phyloP scores from a whole-genome alignment of 2,888 invertebrate genomes.

The Lymantria dispar region DNA sequence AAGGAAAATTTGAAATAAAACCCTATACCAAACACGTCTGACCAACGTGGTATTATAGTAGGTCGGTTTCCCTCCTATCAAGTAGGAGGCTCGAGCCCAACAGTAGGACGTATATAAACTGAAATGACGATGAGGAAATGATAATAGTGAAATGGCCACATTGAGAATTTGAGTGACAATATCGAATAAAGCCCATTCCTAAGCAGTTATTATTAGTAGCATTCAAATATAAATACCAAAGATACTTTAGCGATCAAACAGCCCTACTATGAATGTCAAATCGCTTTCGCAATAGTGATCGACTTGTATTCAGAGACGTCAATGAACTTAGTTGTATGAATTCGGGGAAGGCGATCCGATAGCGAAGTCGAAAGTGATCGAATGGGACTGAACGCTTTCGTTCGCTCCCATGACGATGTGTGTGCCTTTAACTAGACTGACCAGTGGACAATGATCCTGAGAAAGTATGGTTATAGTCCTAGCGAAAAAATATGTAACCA shows the following conservation, averaged over 20 bases:
- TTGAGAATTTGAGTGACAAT: no score
- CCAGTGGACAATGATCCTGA: background rate
- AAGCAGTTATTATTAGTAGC: no score
- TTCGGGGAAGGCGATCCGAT: constrained; percentile 33
- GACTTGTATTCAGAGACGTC: constrained; percentile 31
- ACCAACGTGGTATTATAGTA: no score
- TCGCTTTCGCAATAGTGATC: constrained; percentile 28
- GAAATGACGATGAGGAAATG: no score
- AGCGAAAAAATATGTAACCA: no score
- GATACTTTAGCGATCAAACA: constrained; percentile 37
- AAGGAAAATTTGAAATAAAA: no score
- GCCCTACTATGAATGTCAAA: constrained; percentile 13
- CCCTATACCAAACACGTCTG: no score
- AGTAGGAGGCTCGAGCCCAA: no score
- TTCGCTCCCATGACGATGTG: constrained; percentile 39
- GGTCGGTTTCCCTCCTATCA: no score
- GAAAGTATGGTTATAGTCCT: background rate
- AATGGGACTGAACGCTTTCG: constrained; percentile 26
- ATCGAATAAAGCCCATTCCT: no score
- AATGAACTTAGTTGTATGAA: constrained; percentile 37
- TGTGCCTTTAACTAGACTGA: constrained; percentile 37
- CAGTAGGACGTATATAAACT: no score
- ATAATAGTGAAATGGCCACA: no score
- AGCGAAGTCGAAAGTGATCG: constrained; percentile 37
- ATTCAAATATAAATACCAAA: background rate